Evolutionary conservation across 2,113 vertebrate genomes (phyloP).

Genomic region (Oryzias woworae): DNA sequence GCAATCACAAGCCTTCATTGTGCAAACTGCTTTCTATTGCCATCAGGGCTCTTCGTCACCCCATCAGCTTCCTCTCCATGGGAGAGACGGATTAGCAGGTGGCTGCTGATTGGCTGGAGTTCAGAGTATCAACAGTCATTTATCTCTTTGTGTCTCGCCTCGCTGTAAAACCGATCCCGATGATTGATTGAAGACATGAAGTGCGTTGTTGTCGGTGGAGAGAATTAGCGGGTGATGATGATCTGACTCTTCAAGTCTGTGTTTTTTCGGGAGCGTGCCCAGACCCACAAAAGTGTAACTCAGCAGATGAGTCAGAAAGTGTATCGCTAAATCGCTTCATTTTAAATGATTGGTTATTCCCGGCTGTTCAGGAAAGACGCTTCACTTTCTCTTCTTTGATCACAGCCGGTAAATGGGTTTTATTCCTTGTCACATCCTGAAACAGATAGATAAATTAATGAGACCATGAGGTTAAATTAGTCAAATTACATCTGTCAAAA

Average conservation of each 20-base stretch:
- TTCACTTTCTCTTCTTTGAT: no score
- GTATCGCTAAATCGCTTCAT: constrained; percentile 12
- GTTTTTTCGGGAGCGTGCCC: not conserved
- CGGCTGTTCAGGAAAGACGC: not conserved
- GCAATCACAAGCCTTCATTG: constrained; percentile 52
- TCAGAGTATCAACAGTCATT: constrained; percentile 9
- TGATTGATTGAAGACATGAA: constrained; percentile 27
- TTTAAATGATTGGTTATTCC: not conserved
- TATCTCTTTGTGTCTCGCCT: not conserved
- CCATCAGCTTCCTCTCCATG: constrained; percentile 13
- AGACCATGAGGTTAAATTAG: no score
- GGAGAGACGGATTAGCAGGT: constrained; percentile 40
- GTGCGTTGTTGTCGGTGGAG: constrained; percentile 19
- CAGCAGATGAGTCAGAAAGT: constrained; percentile 46
- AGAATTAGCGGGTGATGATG: constrained; percentile 4
- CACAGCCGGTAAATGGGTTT: no score
- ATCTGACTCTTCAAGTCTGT: constrained; percentile 5
- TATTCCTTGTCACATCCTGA: no score
- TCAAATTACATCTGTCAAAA: no score
- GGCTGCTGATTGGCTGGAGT: constrained; percentile 29
- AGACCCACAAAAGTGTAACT: constrained; percentile 19
- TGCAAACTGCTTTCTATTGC: constrained; percentile 39
- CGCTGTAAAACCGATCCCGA: not conserved
- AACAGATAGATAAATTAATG: no score
- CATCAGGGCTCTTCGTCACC: constrained; percentile 15